Percentiles rank a stretch among this genome's conserved stretches.
Conservation (phyloP, 2,797 vertebrate species). For the Diplodus sargus region DNA sequence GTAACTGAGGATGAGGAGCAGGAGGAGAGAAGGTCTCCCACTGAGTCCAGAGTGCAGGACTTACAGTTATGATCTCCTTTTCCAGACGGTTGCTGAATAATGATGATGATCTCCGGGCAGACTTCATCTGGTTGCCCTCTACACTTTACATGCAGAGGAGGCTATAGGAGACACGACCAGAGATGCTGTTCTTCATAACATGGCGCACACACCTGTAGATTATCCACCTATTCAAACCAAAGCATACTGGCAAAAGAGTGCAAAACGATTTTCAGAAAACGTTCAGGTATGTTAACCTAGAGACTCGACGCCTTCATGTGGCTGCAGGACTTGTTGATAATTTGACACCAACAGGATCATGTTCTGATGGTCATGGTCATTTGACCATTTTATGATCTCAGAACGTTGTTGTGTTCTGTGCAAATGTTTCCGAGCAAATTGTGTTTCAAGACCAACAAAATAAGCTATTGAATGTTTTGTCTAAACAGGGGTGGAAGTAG, state of each 20-base stretch:
- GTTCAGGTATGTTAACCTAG: not conserved
- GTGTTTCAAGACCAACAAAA: not conserved
- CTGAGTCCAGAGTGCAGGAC: conserved; percentile 60
- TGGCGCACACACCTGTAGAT: conserved; percentile 6
- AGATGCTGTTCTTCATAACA: not conserved
- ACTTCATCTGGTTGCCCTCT: conserved; percentile 39
- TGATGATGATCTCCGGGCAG: conserved; percentile 62
- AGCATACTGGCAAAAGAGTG: not conserved
- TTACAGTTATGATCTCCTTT: conserved; percentile 46
- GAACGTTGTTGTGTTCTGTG: no score
- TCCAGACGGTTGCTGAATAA: conserved; percentile 61
- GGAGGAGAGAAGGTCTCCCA: conserved; percentile 42
- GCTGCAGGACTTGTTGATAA: not conserved
- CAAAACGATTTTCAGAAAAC: not conserved
- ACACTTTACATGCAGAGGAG: conserved; percentile 23
- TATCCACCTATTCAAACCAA: not conserved
- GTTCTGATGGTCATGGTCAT: not conserved
- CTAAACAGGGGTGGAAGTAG: no score
- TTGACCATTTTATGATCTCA: no score
- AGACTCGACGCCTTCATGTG: not conserved
- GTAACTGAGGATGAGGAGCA: conserved; percentile 47
- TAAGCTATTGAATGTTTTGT: no score
- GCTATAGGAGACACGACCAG: not conserved
- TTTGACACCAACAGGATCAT: conserved; percentile 3
- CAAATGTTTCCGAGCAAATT: not conserved